A percentile compares a stretch with the other conserved stretches of the same genome.
phyloP scores from a whole-genome alignment of 2,797 vertebrate species.

The Rhodeus uyekii region DNA sequence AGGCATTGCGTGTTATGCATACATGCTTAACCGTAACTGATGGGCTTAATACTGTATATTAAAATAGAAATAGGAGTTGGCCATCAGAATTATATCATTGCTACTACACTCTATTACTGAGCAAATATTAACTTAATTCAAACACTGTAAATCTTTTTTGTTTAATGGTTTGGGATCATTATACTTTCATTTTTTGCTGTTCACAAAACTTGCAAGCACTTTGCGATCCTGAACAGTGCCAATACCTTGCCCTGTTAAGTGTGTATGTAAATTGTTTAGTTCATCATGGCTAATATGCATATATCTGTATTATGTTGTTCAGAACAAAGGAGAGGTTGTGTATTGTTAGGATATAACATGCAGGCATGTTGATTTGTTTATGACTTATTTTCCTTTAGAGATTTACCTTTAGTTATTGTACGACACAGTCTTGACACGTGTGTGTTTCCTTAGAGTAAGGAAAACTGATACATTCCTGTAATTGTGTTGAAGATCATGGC shows the following conservation, averaged over 20 bases:
- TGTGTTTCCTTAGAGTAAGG: slow-evolving; percentile 3
- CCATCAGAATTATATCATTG: neutral
- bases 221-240: slow-evolving; percentile 73
- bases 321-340: slow-evolving; percentile 60
- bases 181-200: slow-evolving; percentile 2
- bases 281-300: slow-evolving; percentile 38
- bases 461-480: slow-evolving; percentile 17
- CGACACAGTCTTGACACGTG: neutral
- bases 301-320: slow-evolving; percentile 63
- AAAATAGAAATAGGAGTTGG: slow-evolving; percentile 3
- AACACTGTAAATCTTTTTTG: neutral
- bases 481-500: slow-evolving; percentile 27
- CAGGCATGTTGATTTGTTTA: slow-evolving; percentile 79
- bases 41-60: slow-evolving; percentile 1
- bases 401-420: neutral
- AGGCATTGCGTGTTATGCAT: neutral
- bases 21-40: neutral
- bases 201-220: slow-evolving; percentile 34
- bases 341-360: slow-evolving; percentile 73
- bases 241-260: slow-evolving; percentile 72
- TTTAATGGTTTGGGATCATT: neutral
- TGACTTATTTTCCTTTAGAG: slow-evolving; percentile 44
- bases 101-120: neutral
- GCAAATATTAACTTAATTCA: neutral
- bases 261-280: slow-evolving; percentile 47